phyloP scores from a whole-genome alignment of 2,113 vertebrate species.

The Ivindomyrus marchei region DNA sequence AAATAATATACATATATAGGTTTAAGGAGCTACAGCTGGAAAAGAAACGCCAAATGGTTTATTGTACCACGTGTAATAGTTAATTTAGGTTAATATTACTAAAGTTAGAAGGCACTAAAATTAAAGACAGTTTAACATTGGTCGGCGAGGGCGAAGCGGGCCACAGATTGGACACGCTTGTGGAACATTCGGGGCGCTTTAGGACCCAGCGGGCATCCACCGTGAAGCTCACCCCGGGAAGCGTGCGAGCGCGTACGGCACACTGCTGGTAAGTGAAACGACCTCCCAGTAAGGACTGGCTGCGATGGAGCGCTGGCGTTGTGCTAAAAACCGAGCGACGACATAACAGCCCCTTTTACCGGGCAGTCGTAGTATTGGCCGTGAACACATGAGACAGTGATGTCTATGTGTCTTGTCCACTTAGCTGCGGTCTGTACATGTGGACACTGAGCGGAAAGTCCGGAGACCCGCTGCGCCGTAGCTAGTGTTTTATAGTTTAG shows the following conservation, averaged over 20 bases:
- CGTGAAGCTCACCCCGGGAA: neutral
- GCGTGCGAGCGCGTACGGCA: neutral
- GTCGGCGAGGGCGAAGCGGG: neutral
- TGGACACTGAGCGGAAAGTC: neutral
- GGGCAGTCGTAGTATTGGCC: neutral
- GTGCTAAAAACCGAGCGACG: neutral
- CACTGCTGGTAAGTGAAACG: conserved; percentile 2
- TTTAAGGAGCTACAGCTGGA: neutral
- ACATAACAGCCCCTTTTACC: too few species aligned
- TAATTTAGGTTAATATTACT: neutral
- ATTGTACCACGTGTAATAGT: neutral
- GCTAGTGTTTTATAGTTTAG: neutral
- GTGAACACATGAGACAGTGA: neutral
- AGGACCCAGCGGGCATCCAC: neutral
- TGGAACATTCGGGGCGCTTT: neutral
- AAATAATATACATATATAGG: too few species aligned
- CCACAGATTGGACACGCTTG: neutral
- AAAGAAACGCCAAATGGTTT: neutral
- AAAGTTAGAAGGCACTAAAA: neutral
- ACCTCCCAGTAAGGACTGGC: neutral
- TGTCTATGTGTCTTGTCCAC: neutral
- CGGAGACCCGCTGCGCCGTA: neutral
- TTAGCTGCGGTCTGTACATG: neutral
- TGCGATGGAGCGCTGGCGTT: neutral
- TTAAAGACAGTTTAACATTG: neutral